phyloP scores from a whole-genome alignment of 2,113 vertebrate genomes.

The Nothoprocta perdicaria region DNA sequence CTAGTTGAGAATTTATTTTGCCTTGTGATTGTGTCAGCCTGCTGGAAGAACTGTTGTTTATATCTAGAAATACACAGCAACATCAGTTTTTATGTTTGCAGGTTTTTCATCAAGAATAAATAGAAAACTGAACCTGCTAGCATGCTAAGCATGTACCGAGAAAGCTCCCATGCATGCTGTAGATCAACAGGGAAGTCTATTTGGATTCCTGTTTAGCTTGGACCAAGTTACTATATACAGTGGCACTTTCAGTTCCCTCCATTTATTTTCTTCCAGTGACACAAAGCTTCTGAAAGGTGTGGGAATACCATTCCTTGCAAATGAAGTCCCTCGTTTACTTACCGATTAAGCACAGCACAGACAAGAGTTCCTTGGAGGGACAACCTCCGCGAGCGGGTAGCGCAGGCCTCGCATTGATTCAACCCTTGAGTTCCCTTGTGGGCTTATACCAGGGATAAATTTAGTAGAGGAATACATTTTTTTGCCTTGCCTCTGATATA shows the following conservation, averaged over 20 bases:
- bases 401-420: background rate
- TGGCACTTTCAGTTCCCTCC: background rate
- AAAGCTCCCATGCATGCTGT: background rate
- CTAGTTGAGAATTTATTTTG: background rate
- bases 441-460: background rate
- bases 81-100: background rate
- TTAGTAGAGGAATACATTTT: background rate
- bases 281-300: constrained; percentile 1
- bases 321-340: background rate
- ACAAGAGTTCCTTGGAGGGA: constrained; percentile 13
- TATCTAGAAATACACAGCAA: constrained; percentile 6
- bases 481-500: background rate
- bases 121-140: background rate
- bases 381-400: background rate
- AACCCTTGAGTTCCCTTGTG: background rate
- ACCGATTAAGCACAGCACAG: background rate
- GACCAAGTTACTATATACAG: background rate
- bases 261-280: constrained; percentile 5
- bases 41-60: background rate
- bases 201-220: background rate
- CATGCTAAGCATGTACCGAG: background rate
- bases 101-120: constrained; percentile 37
- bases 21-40: background rate
- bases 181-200: background rate
- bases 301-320: background rate